Evolutionary conservation across 1,140 invertebrate genomes (phyloP).

Genomic region (Ericerus pela): DNA sequence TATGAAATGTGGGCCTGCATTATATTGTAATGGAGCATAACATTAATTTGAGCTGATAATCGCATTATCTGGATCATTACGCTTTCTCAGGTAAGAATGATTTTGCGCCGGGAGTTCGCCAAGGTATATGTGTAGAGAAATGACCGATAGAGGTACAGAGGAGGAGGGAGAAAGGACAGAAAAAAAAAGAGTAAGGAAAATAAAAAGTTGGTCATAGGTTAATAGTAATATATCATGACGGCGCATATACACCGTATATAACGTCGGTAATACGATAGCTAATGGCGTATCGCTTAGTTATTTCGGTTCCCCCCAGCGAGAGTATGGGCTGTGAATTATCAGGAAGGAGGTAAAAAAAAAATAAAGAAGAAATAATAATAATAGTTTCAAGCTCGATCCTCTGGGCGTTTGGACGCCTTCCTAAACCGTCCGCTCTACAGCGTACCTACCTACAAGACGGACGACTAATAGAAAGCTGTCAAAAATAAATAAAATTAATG

Average conservation of each 20-base stretch:
- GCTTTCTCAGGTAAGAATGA: constrained; percentile 9
- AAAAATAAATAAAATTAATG: constrained; percentile 11
- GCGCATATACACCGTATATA: neutral
- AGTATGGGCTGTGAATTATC: neutral
- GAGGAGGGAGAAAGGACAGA: no score
- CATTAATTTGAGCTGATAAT: no score
- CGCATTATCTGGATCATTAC: constrained; percentile 5
- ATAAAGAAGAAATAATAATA: no score
- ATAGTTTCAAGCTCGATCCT: neutral
- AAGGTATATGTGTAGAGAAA: no score
- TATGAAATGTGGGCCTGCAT: no score
- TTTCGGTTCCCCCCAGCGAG: neutral
- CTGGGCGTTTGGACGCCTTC: no score
- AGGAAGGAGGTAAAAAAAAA: no score
- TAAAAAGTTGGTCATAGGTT: constrained; percentile 9
- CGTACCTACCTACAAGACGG: neutral
- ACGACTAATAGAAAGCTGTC: constrained; percentile 9
- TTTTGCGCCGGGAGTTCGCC: no score
- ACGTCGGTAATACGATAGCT: constrained; percentile 8
- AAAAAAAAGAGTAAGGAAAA: no score
- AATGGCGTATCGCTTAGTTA: neutral
- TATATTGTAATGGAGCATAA: no score
- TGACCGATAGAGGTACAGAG: no score
- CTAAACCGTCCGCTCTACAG: no score
- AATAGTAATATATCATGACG: constrained; percentile 9